These are phyloP conservation scores for Dermochelys coriacea DNA, from an alignment of 2,797 vertebrate species.

Conservation along the genomic window DNA sequence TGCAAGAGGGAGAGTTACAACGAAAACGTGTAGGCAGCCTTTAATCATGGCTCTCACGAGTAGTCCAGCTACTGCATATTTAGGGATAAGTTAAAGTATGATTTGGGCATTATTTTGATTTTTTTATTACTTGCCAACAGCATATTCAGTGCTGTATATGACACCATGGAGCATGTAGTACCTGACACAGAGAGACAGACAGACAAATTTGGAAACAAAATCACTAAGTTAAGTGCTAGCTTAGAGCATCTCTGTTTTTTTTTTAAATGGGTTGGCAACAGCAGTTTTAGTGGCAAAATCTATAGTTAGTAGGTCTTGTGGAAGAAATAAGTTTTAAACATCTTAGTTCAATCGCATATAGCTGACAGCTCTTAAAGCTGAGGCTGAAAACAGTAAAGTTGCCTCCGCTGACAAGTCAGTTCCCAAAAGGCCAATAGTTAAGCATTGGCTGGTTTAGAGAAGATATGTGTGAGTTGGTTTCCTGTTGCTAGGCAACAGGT, in stretches of 20 bases:
- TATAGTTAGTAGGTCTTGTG: neutral
- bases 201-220: neutral
- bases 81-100: neutral
- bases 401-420: constrained; percentile 14
- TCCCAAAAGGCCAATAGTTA: neutral
- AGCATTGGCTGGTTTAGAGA: neutral
- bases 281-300: neutral
- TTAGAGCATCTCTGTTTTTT: neutral
- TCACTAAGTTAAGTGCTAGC: neutral
- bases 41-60: neutral
- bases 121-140: neutral
- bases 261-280: neutral
- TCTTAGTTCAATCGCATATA: neutral
- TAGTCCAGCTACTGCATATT: neutral
- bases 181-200: neutral
- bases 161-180: neutral
- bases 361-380: constrained; percentile 24
- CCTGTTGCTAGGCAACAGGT: constrained; percentile 42
- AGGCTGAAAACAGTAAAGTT: constrained; percentile 26
- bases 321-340: neutral
- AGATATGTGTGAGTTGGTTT: neutral
- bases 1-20: neutral
- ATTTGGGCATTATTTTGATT: neutral
- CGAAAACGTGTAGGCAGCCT: neutral
- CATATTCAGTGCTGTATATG: neutral